A percentile compares a stretch with the other conserved stretches of the same genome.
These are phyloP conservation scores for Pachycephala philippinensis DNA, from an alignment of 2,113 vertebrate genomes.

Conservation along the genomic window DNA sequence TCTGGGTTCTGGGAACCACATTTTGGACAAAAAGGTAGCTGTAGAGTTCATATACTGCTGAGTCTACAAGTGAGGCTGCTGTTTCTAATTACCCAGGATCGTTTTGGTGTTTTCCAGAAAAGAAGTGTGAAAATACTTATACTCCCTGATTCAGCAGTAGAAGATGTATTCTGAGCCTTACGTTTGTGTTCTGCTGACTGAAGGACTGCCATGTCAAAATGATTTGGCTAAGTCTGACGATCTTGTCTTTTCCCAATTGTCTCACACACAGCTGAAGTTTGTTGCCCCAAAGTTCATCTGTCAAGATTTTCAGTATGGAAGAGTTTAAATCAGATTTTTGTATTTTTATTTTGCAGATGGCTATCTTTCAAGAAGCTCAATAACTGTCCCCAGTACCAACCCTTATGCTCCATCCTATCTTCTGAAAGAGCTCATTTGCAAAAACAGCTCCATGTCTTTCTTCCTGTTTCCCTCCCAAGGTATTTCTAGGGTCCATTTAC, in stretches of 20 bases:
- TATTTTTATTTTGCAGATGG: not conserved
- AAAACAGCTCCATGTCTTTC: not conserved
- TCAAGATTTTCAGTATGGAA: not conserved
- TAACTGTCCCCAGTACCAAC: not conserved
- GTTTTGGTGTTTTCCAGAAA: not conserved
- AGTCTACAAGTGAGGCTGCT: constrained; percentile 19
- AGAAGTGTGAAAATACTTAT: constrained; percentile 24
- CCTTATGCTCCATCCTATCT: not conserved
- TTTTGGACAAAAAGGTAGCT: not conserved
- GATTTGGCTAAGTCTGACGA: not conserved
- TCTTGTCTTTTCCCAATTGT: not conserved
- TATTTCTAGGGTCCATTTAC: not conserved
- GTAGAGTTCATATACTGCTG: not conserved
- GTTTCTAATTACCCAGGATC: constrained; percentile 15
- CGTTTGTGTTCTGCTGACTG: not conserved
- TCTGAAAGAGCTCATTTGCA: not conserved
- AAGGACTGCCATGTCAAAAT: constrained; percentile 2
- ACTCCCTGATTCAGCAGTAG: constrained; percentile 5
- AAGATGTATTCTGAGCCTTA: not conserved
- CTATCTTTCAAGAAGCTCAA: not conserved
- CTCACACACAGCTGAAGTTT: not conserved
- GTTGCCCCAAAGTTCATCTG: not conserved
- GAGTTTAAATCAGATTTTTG: not conserved
- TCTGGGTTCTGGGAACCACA: not conserved
- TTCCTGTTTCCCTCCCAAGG: not conserved